Percentiles rank a stretch among this genome's conserved stretches.
Conservation (phyloP, 2,888 invertebrate genomes). For the Chrysotoxum bicinctum region DNA sequence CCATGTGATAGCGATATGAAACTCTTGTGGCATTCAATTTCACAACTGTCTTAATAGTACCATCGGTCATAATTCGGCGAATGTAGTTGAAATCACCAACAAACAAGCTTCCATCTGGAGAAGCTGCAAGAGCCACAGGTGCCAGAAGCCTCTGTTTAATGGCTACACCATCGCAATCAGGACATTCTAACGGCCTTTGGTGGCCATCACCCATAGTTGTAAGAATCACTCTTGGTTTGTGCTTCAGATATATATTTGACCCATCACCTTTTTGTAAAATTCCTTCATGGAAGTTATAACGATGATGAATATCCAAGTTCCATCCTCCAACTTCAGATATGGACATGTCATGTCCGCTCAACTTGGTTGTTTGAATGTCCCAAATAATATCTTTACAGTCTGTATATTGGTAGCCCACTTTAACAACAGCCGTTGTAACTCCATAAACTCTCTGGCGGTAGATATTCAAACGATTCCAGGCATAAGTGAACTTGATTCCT, state of each 20-base stretch:
- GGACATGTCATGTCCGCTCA: conserved; percentile 98
- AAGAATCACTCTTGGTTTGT: conserved; percentile 94
- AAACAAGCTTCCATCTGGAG: conserved; percentile 95
- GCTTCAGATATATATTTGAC: conserved; percentile 95
- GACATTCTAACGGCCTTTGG: conserved; percentile 92
- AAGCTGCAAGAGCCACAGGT: conserved; percentile 95
- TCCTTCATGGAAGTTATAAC: conserved; percentile 99
- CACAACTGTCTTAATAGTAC: conserved; percentile 83
- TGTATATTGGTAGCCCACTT: conserved; percentile 97
- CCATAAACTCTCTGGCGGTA: conserved; percentile 98
- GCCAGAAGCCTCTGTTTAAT: conserved; percentile 91
- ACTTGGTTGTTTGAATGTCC: conserved; percentile 96
- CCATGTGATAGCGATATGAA: conserved; percentile 98
- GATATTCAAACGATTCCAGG: conserved; percentile 98
- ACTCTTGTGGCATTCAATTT: conserved; percentile 92
- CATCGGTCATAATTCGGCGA: conserved; percentile 92
- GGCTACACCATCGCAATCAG: conserved; percentile 90
- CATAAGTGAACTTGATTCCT: conserved; percentile 97
- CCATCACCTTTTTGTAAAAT: conserved; percentile 99
- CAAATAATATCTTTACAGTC: conserved; percentile 96
- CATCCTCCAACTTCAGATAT: conserved; percentile 98
- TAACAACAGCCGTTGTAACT: conserved; percentile 95
- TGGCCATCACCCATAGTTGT: conserved; percentile 96
- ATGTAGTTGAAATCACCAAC: conserved; percentile 98
- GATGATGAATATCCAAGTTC: conserved; percentile 98